Evolutionary conservation across 2,888 invertebrate species (phyloP), one percentile per base, ranked within the genome.

Genomic region (Tetrapedia diversipes): DNA sequence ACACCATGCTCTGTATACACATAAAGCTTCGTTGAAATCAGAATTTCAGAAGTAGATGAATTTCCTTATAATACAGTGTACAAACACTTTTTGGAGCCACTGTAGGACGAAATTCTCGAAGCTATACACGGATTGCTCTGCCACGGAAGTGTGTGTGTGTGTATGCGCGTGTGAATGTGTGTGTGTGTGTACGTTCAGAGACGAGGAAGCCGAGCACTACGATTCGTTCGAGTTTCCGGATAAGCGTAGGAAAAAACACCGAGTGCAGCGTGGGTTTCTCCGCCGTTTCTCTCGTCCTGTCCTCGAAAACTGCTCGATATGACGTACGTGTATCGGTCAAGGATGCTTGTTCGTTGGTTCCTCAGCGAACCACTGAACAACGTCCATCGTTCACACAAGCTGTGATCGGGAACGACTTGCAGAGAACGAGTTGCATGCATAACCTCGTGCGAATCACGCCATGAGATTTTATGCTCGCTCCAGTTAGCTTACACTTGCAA

Each of bases 371-470:
- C 34, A 11, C 32, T 47, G 56, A 56, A 57, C 45, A 27, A n/a
- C n/a, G n/a, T n/a, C n/a, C n/a, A n/a, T n/a, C n/a, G n/a, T n/a
- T n/a, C n/a, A n/a, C n/a, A n/a, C n/a, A n/a, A n/a, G n/a, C n/a
- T n/a, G n/a, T n/a, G n/a, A n/a, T n/a, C n/a, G n/a, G n/a, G n/a
- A n/a, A n/a, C n/a, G n/a, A n/a, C n/a, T n/a, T n/a, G n/a, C n/a
- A 65, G 54, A 45, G 53, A 47, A 45, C 41, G 53, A 67, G 49
- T 41, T 22, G 41, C 78, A 63, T 78, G 78, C 78, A 54, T 47
- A 29, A 41, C 19, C 34, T 41, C 32, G 22, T 29, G 34, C 37
- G 24, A 49, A 65, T 41, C 53, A 54, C 11, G n/a, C 60, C 74
- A 65, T 60, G 64, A 60, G 68, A 19, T 34, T 34, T 29, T 1